Base-by-base conservation (phyloP, 2,113 vertebrate genomes). In the Megalops atlanticus region DNA sequence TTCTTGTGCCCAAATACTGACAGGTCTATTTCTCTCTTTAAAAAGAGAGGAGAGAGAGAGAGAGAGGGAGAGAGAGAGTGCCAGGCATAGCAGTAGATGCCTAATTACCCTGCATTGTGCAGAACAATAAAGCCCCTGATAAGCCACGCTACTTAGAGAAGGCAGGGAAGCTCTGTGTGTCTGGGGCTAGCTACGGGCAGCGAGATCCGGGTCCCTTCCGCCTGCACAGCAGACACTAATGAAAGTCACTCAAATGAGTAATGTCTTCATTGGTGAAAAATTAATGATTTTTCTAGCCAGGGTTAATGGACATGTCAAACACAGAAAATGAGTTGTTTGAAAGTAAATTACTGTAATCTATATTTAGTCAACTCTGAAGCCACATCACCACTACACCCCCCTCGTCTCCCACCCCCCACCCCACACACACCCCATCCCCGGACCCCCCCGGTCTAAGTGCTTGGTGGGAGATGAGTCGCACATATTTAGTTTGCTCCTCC, bases 291-390 rank as follows among this genome's bases (percentile, higher is more conserved):
- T 93, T 95, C 91, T 90, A 93, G 92, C 94, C 92, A 89, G 91
- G 95, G 96, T 96, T 98, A 97, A 97, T 97, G 96, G 97, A 96
- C 91, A 93, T 95, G 95, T 96, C 96, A 97, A 94, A 95, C 95
- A 92, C 92, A 94, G 94, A 97, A 95, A 96, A 97, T 96, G 88
- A 96, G 95, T 96, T 96, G 95, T 96, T 97, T 97, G 94, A 96
- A 95, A 95, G 92, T 93, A 97, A 97, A 97, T 97, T 94, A 96
- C 94, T 94, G 93, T 92, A 95, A 96, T 96, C 95, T 96, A 96
- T 95, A 96, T 95, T 96, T 96, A 95, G 95, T 96, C 94, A 93
- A 95, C 89, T 93, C 82, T 86, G 88, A 90, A 87, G 86, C 86
- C 88, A 80, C 82, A 82, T 89, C 86, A 76, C 84, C 84, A 75